A percentile compares a stretch with the other conserved stretches of the same genome.
Conservation (phyloP, 2,888 invertebrate genomes). For the Tanytarsus gracilentus region DNA sequence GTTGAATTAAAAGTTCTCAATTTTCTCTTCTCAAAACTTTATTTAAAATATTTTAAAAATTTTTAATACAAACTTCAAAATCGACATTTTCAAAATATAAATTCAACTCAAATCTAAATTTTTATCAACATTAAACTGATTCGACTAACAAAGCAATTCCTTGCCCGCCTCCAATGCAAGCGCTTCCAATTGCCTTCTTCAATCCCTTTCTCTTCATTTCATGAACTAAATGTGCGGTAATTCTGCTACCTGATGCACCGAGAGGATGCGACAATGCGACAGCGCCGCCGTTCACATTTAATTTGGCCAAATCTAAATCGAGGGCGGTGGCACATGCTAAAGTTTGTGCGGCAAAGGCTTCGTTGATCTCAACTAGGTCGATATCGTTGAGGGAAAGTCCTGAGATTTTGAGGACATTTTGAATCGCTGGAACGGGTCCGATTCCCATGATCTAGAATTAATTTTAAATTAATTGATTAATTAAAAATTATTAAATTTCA, state of each 20-base stretch:
- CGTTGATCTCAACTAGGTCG: slow-evolving; percentile 96
- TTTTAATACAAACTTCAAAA: too few species aligned
- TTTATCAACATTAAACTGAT: slow-evolving; percentile 56
- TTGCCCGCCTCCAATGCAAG: slow-evolving; percentile 98
- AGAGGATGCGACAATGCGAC: slow-evolving; percentile 96
- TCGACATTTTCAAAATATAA: too few species aligned
- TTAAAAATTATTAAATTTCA: too few species aligned
- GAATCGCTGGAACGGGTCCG: slow-evolving; percentile 91
- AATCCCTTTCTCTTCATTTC: slow-evolving; percentile 82
- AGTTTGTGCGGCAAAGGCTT: slow-evolving; percentile 94
- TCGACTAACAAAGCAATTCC: slow-evolving; percentile 92
- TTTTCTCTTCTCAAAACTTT: too few species aligned
- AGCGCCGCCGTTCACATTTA: slow-evolving; percentile 94
- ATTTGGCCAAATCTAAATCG: slow-evolving; percentile 71
- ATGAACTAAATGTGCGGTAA: slow-evolving; percentile 82
- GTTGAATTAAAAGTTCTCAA: too few species aligned
- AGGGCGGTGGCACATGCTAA: slow-evolving; percentile 86
- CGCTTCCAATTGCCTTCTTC: slow-evolving; percentile 86
- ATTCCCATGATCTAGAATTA: slow-evolving; percentile 83
- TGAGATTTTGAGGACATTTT: slow-evolving; percentile 68
- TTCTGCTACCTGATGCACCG: slow-evolving; percentile 88
- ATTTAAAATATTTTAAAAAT: too few species aligned
- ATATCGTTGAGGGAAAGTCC: slow-evolving; percentile 76
- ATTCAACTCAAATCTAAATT: too few species aligned
- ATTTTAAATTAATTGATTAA: too few species aligned